Evolutionary conservation across 2,113 vertebrate genomes (phyloP).

Genomic region (Seriola dumerili): DNA sequence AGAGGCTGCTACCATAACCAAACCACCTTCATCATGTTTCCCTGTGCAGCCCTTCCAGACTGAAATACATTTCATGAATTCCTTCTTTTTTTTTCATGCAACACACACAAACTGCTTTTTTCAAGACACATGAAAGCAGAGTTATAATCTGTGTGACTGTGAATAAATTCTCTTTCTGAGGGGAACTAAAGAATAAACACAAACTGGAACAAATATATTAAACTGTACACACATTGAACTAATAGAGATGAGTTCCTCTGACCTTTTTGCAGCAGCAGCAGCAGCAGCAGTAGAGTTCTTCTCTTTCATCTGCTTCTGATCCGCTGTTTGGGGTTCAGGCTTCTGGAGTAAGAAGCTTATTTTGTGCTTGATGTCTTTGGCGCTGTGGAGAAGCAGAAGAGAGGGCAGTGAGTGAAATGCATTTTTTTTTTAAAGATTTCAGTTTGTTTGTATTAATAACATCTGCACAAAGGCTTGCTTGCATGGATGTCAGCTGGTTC

Average conservation of each 20-base stretch:
- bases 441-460: slow-evolving; percentile 10
- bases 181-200: not conserved
- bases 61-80: not conserved
- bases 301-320: slow-evolving; percentile 84
- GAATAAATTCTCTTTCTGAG: not conserved
- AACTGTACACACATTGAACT: not conserved
- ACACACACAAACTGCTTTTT: not conserved
- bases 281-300: slow-evolving; percentile 71
- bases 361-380: slow-evolving; percentile 96
- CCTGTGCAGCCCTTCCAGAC: not conserved
- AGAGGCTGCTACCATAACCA: not conserved
- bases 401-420: not conserved
- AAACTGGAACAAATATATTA: not conserved
- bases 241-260: slow-evolving; percentile 42
- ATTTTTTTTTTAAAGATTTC: not conserved
- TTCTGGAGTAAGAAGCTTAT: slow-evolving; percentile 93
- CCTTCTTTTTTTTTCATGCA: not conserved
- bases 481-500: not conserved
- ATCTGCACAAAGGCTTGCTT: not conserved
- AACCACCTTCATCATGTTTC: not conserved
- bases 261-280: slow-evolving; percentile 84
- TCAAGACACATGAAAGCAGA: not conserved
- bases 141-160: not conserved
- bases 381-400: slow-evolving; percentile 77
- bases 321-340: slow-evolving; percentile 84